Base-by-base conservation (phyloP, 2,888 invertebrate species). In the Erebia epiphron region DNA sequence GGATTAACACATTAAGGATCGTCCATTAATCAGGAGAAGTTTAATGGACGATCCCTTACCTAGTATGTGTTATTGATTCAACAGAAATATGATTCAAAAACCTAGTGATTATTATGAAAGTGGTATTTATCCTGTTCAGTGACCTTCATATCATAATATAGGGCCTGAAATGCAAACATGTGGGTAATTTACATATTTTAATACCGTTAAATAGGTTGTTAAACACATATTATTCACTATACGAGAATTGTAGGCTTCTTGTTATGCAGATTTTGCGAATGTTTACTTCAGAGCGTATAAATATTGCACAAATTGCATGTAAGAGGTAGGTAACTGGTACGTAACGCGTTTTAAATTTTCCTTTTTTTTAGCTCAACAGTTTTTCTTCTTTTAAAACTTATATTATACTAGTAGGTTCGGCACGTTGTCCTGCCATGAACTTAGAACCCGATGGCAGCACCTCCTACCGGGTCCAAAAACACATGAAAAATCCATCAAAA, bases 151-250 rank as follows among this genome's bases (percentile, higher is more conserved):
- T 41, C 54, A 64, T 64, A 41, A 64, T 64, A 41, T 35, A 64
- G 54, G 64, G 64, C 54, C 64, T 64, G 64, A 64, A 54, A 64
- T 54, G 52, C 64, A 52, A 64, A 64, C 54, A 26, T 58, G 41
- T 35, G 41, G 16, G 62, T 49, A 62, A 62, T 46, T 62, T 49
- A 49, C 46, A 62, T n/a, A n/a, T n/a, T 46, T 46, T 62, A 62
- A 54, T 2, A 16, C 35, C 50, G 54, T 41, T 64, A 64, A 64
- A 41, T 64, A 52, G 49, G 21, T 62, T 49, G 62, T 62, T 14
- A 62, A 14, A 62, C 49, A 49, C 62, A 62, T 46, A 21, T 21
- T 13, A 62, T 5, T 35, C 35, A 62, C 13, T 61, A 61, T 13
- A 18, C 7, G 16, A 21, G 26, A 26, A 35, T 60, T 60, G 35